Evolutionary conservation across 2,797 vertebrate genomes (phyloP).

Genomic region (Ptychadena robeensis): DNA sequence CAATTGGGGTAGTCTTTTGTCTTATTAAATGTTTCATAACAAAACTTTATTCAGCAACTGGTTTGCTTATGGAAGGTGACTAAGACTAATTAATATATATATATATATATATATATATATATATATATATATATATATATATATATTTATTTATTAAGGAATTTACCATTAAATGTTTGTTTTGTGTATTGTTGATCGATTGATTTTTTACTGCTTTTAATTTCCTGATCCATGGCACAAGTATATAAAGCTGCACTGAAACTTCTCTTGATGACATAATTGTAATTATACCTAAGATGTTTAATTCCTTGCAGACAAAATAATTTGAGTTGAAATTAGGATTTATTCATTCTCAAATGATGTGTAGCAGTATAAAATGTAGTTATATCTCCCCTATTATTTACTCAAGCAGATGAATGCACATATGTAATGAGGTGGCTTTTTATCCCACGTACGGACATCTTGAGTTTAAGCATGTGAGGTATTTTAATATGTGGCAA

Average conservation of each 20-base stretch:
- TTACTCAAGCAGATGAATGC: conserved; percentile 46
- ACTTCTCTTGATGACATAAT: background rate
- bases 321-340: background rate
- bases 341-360: conserved; percentile 30
- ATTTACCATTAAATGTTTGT: too few species aligned
- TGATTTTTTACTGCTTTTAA: too few species aligned
- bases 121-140: too few species aligned
- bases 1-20: too few species aligned
- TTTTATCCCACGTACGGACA: conserved; percentile 33
- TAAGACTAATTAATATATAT: too few species aligned
- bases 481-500: conserved; percentile 46
- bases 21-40: too few species aligned
- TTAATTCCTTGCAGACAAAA: background rate
- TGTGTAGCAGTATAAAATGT: conserved; percentile 17
- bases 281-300: conserved; percentile 4
- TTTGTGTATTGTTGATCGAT: too few species aligned
- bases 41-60: too few species aligned
- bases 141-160: too few species aligned
- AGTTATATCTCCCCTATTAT: conserved; percentile 10
- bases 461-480: conserved; percentile 38
- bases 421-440: conserved; percentile 32
- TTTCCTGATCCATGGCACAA: too few species aligned
- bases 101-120: too few species aligned
- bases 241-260: background rate
- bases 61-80: too few species aligned